phyloP scores from a whole-genome alignment of 2,113 vertebrate species.

The Alexandromys fortis region DNA sequence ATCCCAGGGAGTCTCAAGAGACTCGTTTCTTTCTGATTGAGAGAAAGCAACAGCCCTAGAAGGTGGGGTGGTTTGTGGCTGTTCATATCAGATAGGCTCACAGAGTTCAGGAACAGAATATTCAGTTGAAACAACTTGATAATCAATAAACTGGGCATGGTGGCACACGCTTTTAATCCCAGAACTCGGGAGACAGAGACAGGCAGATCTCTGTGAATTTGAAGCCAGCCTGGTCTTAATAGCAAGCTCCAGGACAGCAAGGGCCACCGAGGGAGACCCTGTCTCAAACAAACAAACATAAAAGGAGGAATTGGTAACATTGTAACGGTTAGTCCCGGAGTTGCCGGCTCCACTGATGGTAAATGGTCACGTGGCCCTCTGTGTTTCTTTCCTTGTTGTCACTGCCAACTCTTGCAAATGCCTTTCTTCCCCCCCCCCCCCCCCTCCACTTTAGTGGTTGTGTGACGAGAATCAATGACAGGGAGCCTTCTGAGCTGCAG shows the following conservation, averaged over 20 bases:
- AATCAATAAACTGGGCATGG: background rate
- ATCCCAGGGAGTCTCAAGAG: background rate
- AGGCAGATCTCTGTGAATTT: background rate
- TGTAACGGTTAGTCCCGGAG: background rate
- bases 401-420: conserved; percentile 14
- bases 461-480: background rate
- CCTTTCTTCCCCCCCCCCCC: background rate
- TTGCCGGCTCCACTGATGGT: background rate
- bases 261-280: background rate
- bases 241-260: background rate
- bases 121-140: background rate
- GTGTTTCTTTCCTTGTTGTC: background rate
- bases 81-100: background rate
- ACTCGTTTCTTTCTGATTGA: background rate
- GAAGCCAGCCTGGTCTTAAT: background rate
- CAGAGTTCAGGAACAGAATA: background rate
- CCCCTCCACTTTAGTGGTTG: background rate
- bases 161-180: background rate
- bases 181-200: background rate
- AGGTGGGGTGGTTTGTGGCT: background rate
- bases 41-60: background rate
- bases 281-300: background rate
- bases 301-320: background rate
- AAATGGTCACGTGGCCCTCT: background rate
- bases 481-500: conserved; percentile 48